Base-by-base conservation (phyloP, 2,888 invertebrate genomes). In the Erebia aethiops region DNA sequence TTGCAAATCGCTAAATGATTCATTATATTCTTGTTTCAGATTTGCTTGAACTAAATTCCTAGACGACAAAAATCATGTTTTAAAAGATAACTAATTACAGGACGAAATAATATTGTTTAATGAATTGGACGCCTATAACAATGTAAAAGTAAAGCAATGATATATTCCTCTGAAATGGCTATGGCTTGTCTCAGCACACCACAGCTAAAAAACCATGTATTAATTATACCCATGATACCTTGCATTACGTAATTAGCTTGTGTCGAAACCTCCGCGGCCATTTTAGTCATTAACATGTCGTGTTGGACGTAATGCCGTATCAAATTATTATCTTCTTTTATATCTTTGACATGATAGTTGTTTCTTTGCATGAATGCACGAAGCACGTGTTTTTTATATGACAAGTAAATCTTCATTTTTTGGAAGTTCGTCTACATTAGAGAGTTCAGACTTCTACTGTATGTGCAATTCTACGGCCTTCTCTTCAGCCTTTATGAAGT, bases 171-270 rank as follows among this genome's bases (percentile, higher is more conserved):
- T 52, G 16, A 52, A 52, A 18, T 14, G 8, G 54, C 10, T 11
- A 21, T 57, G 14, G 1, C 26, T 57, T 7, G 21, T 51, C 35
- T 41, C 13, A 35, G 41, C 35, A 52, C 21, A 66, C 54, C 26
- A 46, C 46, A 56, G 46, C 16, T 46, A 67, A 64, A 68, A 68
- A 68, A 70, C 51, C 70, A 69, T 64, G 26, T 69, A 69, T 72
- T 75, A 75, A 70, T 75, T 75, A 75, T 71, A 71, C 35, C 70
- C 75, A 73, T 73, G 74, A 76, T 75, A 75, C 71, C 71, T 67
- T 70, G 57, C 67, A 71, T 74, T 75, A 67, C 74, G 75, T 76
- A 77, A 77, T 76, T 76, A 75, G 71, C 43, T 69, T 67, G 70
- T 73, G 74, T 75, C 74, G 75, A 75, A 74, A 77, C 62, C 58